These are phyloP conservation scores for Eupeodes luniger DNA, from an alignment of 2,888 invertebrate species.

Conservation along the genomic window DNA sequence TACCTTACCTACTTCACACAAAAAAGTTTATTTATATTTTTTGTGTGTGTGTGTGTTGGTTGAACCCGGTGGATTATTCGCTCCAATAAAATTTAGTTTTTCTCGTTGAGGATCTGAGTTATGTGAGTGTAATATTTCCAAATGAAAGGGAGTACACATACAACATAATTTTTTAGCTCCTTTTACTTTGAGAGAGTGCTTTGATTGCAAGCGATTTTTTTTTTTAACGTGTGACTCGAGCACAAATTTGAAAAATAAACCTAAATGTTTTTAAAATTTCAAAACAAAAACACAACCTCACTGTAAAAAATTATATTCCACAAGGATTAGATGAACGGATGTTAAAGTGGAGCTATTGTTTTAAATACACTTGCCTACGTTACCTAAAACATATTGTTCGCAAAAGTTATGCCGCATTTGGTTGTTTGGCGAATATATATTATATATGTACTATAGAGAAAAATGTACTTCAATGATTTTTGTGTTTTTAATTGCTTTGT, in stretches of 20 bases:
- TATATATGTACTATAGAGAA: too few relatives aligned
- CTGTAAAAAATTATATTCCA: slow-evolving; percentile 18
- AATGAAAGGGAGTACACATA: slow-evolving; percentile 39
- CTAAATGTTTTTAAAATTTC: neutral
- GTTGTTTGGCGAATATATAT: neutral
- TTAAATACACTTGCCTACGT: neutral
- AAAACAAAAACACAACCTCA: neutral
- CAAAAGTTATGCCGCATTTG: neutral
- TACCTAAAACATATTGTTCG: neutral
- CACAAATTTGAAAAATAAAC: neutral
- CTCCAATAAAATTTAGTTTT: slow-evolving; percentile 56
- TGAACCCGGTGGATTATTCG: slow-evolving; percentile 39
- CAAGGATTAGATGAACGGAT: slow-evolving; percentile 19
- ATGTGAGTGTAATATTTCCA: slow-evolving; percentile 46
- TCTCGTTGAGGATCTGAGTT: slow-evolving; percentile 38
- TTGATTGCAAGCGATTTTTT: slow-evolving; percentile 5
- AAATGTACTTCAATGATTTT: slow-evolving; percentile 17
- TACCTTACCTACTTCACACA: neutral
- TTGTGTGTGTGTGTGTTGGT: neutral
- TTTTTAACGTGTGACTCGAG: slow-evolving; percentile 2
- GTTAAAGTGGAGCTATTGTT: slow-evolving; percentile 13
- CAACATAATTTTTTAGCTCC: slow-evolving; percentile 25
- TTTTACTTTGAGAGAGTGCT: slow-evolving; percentile 24
- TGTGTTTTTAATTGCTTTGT: neutral
- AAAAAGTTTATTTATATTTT: slow-evolving; percentile 29